Evolutionary conservation across 2,797 vertebrate species (phyloP), one percentile per base, ranked within the genome.

Genomic region (Stomatorhinus walkeri): DNA sequence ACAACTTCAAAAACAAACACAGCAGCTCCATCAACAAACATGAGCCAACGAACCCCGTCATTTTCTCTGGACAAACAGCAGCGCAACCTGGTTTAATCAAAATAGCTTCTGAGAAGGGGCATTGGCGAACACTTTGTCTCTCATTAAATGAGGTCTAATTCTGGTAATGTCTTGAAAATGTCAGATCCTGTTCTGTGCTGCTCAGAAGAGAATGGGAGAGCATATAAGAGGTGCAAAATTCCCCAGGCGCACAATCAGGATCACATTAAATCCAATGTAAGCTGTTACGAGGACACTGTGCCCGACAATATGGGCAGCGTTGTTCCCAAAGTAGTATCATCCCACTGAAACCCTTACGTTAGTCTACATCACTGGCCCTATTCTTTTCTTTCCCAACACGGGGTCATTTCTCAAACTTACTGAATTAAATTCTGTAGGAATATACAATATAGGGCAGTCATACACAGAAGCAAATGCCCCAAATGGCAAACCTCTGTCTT

Each of bases 371-470:
- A 2, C 81, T 51, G 48, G 81, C 81, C 76, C 76, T 46, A 85
- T 46, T 68, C 40, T 43, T 81, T 81, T 61, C 19, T 85, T 10
- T 54, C 22, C 43, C 68, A 91, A 76, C 46, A 76, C 87, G 89
- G 86, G 83, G 83, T 85, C 46, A 81, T 81, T 22, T 51, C 81
- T 88, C 7, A 9, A 90, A 88, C 54, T 88, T 89, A 81, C 86
- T 81, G 90, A 86, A 88, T 40, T 3, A 88, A 61, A 40, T 72
- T 85, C 81, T 87, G 64, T 88, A 89, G 90, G 86, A 72, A 64
- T 68, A 49, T 68, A 83, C 85, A 56, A 59, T 56, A 51, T 59
- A 87, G 49, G 83, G 19, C 22, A 52, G 88, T 86, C 83, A 76
- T 64, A 56, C 81, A 56, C 81, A 85, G 43, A 85, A 28, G 19